phyloP scores from a whole-genome alignment of 2,797 vertebrate genomes.

The Sus cebifrons region DNA sequence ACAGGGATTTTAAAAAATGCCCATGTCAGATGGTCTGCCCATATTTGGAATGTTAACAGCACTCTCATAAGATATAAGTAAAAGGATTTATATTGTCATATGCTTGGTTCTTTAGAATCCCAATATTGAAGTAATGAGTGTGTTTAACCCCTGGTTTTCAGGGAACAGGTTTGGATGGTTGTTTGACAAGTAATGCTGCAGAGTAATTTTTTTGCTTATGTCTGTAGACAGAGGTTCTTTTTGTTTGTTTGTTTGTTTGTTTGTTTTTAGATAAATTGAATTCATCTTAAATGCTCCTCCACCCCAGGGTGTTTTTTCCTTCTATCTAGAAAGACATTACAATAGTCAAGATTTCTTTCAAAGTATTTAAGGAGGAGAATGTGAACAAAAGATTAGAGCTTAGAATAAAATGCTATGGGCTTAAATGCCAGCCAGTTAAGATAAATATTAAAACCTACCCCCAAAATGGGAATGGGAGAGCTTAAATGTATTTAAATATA shows the following conservation, averaged over 20 bases:
- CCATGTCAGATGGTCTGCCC: not conserved
- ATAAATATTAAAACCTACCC: not conserved
- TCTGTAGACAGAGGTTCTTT: not conserved
- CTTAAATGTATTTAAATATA: conserved; percentile 3
- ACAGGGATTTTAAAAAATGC: conserved; percentile 19
- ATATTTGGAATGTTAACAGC: not conserved
- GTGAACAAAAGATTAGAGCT: not conserved
- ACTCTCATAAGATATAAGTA: conserved; percentile 15
- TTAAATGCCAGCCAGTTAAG: not conserved
- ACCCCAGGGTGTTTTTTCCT: not conserved
- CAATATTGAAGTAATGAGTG: not conserved
- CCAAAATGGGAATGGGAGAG: not conserved
- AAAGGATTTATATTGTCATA: not conserved
- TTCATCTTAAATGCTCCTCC: not conserved
- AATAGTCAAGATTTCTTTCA: not conserved
- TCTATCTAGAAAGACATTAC: not conserved
- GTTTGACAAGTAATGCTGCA: not conserved
- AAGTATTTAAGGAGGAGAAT: not conserved
- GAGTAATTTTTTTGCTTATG: conserved; percentile 37
- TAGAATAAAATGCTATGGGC: not conserved
- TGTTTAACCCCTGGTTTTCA: not conserved
- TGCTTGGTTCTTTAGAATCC: not conserved
- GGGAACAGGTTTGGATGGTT: not conserved
- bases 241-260: too few relatives aligned
- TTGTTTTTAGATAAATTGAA: not conserved